Percentiles rank a stretch among this genome's conserved stretches.
phyloP scores from a whole-genome alignment of 2,888 invertebrate genomes.

The Torymus aiolomorphi region DNA sequence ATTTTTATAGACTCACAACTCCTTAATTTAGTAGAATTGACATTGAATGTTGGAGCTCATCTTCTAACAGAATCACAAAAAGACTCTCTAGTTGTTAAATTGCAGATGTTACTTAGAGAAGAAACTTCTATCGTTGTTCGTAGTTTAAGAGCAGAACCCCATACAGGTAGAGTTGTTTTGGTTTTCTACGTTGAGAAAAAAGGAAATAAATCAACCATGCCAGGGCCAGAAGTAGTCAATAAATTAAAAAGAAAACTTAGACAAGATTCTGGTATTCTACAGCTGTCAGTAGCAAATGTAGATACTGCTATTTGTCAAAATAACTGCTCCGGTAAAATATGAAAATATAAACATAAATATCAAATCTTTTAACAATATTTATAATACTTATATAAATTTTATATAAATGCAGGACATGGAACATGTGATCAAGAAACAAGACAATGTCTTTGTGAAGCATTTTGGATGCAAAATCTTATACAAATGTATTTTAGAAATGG shows the following conservation, averaged over 20 bases:
- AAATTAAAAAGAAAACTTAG: constrained; percentile 82
- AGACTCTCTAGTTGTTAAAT: constrained; percentile 86
- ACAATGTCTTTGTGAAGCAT: constrained; percentile 93
- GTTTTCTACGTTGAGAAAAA: constrained; percentile 83
- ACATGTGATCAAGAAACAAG: constrained; percentile 89
- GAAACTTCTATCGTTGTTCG: constrained; percentile 79
- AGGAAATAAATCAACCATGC: constrained; percentile 75
- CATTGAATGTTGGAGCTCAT: constrained; percentile 85
- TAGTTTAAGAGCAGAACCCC: constrained; percentile 76
- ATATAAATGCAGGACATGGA: constrained; percentile 81
- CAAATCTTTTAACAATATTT: constrained; percentile 8
- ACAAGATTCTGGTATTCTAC: constrained; percentile 83
- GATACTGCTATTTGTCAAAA: constrained; percentile 94
- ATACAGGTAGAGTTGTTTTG: constrained; percentile 77
- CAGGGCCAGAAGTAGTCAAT: constrained; percentile 82
- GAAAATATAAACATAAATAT: neutral
- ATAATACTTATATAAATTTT: constrained; percentile 12
- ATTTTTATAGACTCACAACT: constrained; percentile 81
- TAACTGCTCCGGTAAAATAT: constrained; percentile 85
- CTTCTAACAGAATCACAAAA: constrained; percentile 84
- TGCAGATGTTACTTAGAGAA: constrained; percentile 87
- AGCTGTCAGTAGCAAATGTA: constrained; percentile 85
- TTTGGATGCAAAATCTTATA: constrained; percentile 95
- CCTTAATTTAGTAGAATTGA: constrained; percentile 87
- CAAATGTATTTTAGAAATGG: constrained; percentile 81